Percentiles rank a stretch among this genome's conserved stretches.
These are phyloP conservation scores for Coptotermes formosanus DNA, from an alignment of 1,140 invertebrate genomes.

Conservation along the genomic window DNA sequence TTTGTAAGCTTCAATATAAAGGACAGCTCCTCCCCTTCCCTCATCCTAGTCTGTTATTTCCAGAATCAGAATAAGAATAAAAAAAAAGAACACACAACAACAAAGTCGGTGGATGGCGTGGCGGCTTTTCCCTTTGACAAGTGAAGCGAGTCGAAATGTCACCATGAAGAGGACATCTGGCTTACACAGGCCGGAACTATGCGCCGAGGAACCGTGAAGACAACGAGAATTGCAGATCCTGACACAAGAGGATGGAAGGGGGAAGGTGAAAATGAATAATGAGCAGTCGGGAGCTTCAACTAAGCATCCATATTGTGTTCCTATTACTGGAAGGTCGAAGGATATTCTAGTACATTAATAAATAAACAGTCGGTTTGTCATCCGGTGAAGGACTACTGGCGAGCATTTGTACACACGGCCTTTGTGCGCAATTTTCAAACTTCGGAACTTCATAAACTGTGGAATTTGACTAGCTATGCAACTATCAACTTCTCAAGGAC, in stretches of 20 bases:
- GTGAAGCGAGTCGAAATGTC: constrained; percentile 28
- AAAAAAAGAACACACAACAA: not conserved
- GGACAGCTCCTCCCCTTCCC: not conserved
- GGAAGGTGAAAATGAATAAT: not conserved
- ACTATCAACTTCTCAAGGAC: too few relatives aligned
- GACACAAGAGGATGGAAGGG: not conserved
- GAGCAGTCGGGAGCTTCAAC: not conserved
- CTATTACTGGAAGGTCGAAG: too few relatives aligned
- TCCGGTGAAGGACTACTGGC: too few relatives aligned
- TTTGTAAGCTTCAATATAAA: constrained; percentile 22
- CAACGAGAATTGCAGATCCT: not conserved
- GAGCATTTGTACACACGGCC: too few relatives aligned
- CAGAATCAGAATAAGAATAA: not conserved
- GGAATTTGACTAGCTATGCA: too few relatives aligned
- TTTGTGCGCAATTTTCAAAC: too few relatives aligned
- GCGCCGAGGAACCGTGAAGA: constrained; percentile 1
- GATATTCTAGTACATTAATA: too few relatives aligned
- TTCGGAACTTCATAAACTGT: too few relatives aligned
- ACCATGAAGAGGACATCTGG: constrained; percentile 6
- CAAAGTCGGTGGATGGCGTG: not conserved
- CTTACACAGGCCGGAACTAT: constrained; percentile 5
- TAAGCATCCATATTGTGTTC: not conserved
- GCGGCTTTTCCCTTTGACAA: constrained; percentile 23
- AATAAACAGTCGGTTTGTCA: too few relatives aligned
- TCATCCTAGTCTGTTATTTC: constrained; percentile 10